Evolutionary conservation across 2,888 invertebrate genomes (phyloP), one percentile per base, ranked within the genome.

Genomic region (Phragmatobia fuliginosa): DNA sequence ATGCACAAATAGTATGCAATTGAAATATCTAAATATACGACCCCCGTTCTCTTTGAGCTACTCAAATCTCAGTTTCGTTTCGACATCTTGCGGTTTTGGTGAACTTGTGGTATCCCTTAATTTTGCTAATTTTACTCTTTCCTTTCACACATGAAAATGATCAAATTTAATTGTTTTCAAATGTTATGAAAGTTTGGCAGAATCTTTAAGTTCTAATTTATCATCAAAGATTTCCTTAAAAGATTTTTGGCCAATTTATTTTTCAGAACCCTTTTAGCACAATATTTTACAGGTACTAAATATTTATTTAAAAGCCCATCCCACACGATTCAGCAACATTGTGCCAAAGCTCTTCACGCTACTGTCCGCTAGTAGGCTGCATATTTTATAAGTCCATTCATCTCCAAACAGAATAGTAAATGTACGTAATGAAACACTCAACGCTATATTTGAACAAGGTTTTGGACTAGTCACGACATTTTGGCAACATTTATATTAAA

Each of bases 321-420:
- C 32, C 49, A 18, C 32, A 36, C 31, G 56, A 28, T 52, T 38
- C 36, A 69, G 38, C 64, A 69, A 61, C 8, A 11, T 36, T 61
- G 38, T 65, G 52, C 52, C 28, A 65, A 69, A 60, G 38, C 60
- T 59, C 1, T 41, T 62, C 8, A 72, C 49, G 28, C 66, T 60
- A 72, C 75, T 74, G 73, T 66, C 67, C 58, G 69, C 67, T 77
- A 74, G 75, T 70, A 63, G 56, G 33, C 64, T 82, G 77, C 69
- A 82, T 82, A 81, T 81, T 82, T 75, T 70, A 82, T 80, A 71
- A 66, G 58, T 60, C 28, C 68, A 72, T 73, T 69, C 73, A 69
- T 76, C 74, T 63, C 45, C 80, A 79, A 83, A 83, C 75, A 62
- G 83, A 83, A 83, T 83, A 62, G 75, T 67, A 76, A 83, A 83